These are phyloP conservation scores for Ophion slaviceki DNA, from an alignment of 2,888 invertebrate genomes.

Conservation along the genomic window DNA sequence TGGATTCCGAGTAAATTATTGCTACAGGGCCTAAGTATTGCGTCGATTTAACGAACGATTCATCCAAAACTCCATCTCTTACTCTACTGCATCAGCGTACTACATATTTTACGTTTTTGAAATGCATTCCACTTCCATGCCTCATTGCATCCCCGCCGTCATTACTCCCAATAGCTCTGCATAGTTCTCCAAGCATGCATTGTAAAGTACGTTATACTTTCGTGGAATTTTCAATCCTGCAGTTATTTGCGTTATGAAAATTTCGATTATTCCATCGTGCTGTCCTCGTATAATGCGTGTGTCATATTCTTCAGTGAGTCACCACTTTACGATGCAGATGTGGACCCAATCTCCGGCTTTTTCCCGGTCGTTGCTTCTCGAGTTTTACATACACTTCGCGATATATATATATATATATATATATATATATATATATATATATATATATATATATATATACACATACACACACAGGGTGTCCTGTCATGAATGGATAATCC, in stretches of 20 bases:
- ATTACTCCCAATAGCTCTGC: neutral
- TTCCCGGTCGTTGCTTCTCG: conserved; percentile 50
- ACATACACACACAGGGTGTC: no score
- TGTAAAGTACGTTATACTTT: neutral
- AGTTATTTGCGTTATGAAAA: conserved; percentile 62
- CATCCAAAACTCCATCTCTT: no score
- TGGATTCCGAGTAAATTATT: no score
- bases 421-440: neutral
- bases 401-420: neutral
- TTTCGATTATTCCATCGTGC: conserved; percentile 37
- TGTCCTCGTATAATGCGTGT: conserved; percentile 5
- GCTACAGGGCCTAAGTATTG: no score
- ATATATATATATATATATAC: neutral
- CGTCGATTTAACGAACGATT: no score
- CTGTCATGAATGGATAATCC: no score
- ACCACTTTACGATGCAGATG: conserved; percentile 21
- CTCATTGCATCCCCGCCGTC: neutral
- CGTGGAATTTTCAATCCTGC: conserved; percentile 40
- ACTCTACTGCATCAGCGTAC: no score
- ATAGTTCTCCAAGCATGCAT: neutral
- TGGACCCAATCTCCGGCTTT: conserved; percentile 28
- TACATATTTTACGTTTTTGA: neutral
- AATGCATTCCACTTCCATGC: neutral
- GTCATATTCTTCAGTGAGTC: conserved; percentile 30
- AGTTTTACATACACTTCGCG: conserved; percentile 34